Evolutionary conservation across 2,797 vertebrate genomes (phyloP).

Genomic region (Tauraco hartlaubi): DNA sequence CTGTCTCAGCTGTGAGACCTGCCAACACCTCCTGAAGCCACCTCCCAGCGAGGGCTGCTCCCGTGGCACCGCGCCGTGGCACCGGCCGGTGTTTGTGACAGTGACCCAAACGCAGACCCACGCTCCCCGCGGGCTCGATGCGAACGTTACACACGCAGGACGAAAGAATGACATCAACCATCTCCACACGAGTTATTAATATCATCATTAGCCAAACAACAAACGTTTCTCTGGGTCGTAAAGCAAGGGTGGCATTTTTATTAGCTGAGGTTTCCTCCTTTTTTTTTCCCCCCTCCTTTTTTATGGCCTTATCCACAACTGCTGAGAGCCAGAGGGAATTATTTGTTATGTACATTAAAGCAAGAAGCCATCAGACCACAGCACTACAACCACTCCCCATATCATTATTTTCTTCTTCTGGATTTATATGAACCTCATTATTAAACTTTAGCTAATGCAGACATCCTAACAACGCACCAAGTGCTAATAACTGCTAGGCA

Average conservation of each 20-base stretch:
- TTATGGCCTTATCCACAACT: constrained; percentile 62
- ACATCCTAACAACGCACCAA: constrained; percentile 18
- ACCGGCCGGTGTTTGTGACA: fast-evolving
- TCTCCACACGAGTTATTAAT: neutral
- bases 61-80: fast-evolving
- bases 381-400: neutral
- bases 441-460: constrained; percentile 32
- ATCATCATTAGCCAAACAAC: neutral
- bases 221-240: neutral
- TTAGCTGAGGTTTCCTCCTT: constrained; percentile 64
- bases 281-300: neutral
- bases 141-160: neutral
- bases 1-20: neutral
- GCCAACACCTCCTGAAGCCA: neutral
- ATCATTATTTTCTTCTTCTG: constrained; percentile 56
- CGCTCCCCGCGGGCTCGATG: fast-evolving
- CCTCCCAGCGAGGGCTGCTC: neutral
- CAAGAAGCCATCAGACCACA: constrained; percentile 59
- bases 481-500: constrained; percentile 47
- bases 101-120: neutral
- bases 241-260: constrained; percentile 59
- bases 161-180: neutral
- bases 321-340: constrained; percentile 64
- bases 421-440: constrained; percentile 37
- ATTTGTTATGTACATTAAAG: constrained; percentile 70